A percentile compares a stretch with the other conserved stretches of the same genome.
Evolutionary conservation across 2,797 vertebrate species (phyloP).

Genomic region (Heterohyrax brucei): DNA sequence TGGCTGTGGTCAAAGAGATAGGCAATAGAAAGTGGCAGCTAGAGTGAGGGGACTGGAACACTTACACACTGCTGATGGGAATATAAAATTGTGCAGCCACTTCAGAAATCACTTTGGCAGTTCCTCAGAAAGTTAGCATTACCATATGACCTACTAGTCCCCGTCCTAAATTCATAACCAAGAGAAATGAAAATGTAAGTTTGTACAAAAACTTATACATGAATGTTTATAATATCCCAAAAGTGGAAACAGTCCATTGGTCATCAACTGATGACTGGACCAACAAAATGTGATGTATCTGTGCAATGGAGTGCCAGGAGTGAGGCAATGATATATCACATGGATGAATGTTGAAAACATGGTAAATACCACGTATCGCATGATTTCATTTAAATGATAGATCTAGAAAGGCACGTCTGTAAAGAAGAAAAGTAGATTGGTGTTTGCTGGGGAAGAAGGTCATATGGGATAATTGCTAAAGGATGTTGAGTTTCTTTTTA

Average conservation of each 20-base stretch:
- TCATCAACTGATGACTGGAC: neutral
- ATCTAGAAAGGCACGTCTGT: neutral
- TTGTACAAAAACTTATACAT: neutral
- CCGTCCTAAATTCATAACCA: neutral
- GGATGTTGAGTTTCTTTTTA: neutral
- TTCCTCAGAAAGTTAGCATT: constrained; percentile 54
- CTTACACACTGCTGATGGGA: neutral
- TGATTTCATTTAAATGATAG: neutral
- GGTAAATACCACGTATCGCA: neutral
- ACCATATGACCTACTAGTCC: neutral
- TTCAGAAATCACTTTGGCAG: constrained; percentile 19
- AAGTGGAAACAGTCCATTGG: neutral
- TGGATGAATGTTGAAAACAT: neutral
- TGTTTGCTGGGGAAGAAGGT: no score
- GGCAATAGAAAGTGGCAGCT: neutral
- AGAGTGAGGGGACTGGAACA: neutral
- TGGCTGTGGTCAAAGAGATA: constrained; percentile 15
- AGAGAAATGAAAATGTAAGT: constrained; percentile 35
- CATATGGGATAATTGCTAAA: neutral
- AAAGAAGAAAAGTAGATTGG: neutral
- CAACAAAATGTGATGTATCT: neutral
- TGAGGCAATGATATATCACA: neutral
- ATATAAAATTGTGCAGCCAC: neutral
- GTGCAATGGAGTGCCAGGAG: neutral
- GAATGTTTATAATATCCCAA: constrained; percentile 2